These are phyloP conservation scores for Rhinogobius similis DNA, from an alignment of 2,113 vertebrate species.

Conservation along the genomic window DNA sequence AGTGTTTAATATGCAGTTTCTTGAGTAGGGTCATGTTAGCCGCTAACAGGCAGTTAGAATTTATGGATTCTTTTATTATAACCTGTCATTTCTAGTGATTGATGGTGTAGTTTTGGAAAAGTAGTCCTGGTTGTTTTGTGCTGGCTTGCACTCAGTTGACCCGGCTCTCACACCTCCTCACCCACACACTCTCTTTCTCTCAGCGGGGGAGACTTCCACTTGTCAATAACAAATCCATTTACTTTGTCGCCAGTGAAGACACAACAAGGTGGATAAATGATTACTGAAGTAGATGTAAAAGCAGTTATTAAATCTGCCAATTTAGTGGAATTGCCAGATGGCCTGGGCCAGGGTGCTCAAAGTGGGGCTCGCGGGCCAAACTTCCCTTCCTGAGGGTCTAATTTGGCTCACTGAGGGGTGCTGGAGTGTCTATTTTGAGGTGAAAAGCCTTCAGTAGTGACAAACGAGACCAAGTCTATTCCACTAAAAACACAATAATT, in stretches of 20 bases:
- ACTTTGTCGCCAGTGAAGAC: not conserved
- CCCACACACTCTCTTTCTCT: not conserved
- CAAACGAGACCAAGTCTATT: too few relatives aligned
- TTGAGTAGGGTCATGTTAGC: too few relatives aligned
- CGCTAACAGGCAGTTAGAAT: not conserved
- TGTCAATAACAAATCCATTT: not conserved
- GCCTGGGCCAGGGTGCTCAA: too few relatives aligned
- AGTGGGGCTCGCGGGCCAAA: too few relatives aligned
- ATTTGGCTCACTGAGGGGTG: too few relatives aligned
- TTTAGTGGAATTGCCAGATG: not conserved
- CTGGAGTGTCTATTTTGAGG: too few relatives aligned
- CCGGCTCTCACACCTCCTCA: not conserved
- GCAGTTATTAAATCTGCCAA: not conserved
- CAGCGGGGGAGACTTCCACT: not conserved
- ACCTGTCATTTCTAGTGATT: not conserved
- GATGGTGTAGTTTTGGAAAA: not conserved
- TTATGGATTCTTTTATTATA: not conserved
- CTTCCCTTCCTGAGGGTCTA: too few relatives aligned
- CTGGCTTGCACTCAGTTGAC: not conserved
- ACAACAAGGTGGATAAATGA: not conserved
- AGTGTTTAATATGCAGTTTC: too few relatives aligned
- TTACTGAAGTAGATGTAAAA: not conserved
- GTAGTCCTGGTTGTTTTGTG: not conserved
- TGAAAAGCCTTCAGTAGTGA: too few relatives aligned
- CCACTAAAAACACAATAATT: too few relatives aligned